A percentile compares a stretch with the other conserved stretches of the same genome.
These are phyloP conservation scores for Holacanthella duospinosa DNA, from an alignment of 2,888 invertebrate genomes.

Conservation along the genomic window DNA sequence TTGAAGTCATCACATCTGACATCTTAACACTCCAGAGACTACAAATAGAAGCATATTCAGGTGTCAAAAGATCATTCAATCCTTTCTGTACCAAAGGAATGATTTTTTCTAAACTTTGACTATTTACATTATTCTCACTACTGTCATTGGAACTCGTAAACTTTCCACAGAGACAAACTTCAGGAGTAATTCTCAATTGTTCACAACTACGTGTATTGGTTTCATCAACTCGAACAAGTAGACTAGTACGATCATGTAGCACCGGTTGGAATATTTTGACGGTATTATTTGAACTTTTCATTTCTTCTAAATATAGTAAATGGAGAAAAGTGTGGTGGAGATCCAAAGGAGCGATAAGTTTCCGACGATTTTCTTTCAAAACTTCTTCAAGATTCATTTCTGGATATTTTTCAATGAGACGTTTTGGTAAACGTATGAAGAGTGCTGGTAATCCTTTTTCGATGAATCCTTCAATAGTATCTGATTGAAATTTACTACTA, in stretches of 20 bases:
- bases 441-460: constrained; percentile 59
- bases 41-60: background rate
- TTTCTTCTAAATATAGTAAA: background rate
- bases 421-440: constrained; percentile 56
- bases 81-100: background rate
- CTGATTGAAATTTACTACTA: constrained; percentile 57
- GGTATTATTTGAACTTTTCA: background rate
- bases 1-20: too few relatives aligned
- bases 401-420: constrained; percentile 49
- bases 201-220: constrained; percentile 6
- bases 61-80: background rate
- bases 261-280: background rate
- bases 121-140: too few relatives aligned
- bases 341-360: constrained; percentile 62
- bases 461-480: constrained; percentile 61
- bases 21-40: background rate
- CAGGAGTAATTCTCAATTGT: background rate
- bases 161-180: constrained; percentile 10
- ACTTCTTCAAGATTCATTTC: constrained; percentile 45
- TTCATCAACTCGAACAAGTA: background rate
- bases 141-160: too few relatives aligned
- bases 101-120: background rate
- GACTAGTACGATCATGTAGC: constrained; percentile 7
- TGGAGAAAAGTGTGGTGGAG: constrained; percentile 51
- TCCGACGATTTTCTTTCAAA: constrained; percentile 51